Conservation (phyloP, 2,888 invertebrate genomes). For the Lissocephala sabroskyi region DNA sequence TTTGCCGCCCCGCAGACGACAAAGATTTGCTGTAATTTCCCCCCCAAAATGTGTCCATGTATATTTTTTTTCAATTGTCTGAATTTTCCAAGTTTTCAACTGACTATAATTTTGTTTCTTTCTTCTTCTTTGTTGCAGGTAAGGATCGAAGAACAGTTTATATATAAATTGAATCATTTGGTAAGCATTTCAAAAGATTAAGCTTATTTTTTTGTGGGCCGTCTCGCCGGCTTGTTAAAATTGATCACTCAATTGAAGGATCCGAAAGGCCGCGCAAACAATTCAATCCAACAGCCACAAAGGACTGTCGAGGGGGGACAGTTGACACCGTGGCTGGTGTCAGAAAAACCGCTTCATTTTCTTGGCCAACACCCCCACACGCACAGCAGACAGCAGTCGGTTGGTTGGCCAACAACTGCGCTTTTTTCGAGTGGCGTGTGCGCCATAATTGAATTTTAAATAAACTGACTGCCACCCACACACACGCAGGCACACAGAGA, state of each 20-base stretch:
- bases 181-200: constrained; percentile 49
- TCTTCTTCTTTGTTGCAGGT: constrained; percentile 59
- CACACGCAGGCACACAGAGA: constrained; percentile 6
- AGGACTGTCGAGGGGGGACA: constrained; percentile 2
- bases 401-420: no score
- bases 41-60: no score
- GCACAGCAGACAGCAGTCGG: constrained; percentile 15
- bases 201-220: no score
- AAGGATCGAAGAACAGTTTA: constrained; percentile 71
- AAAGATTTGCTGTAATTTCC: no score
- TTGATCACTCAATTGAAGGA: neutral
- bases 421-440: constrained; percentile 15
- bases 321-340: neutral
- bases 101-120: constrained; percentile 20
- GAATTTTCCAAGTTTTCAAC: neutral
- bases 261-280: constrained; percentile 1
- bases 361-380: neutral
- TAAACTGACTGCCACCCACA: constrained; percentile 48
- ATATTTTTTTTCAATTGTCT: no score
- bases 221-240: neutral
- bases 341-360: constrained; percentile 13
- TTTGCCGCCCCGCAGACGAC: no score
- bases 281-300: constrained; percentile 13
- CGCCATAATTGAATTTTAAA: constrained; percentile 72
- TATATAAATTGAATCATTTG: constrained; percentile 70